Conservation (phyloP, 2,113 vertebrate species). For the Irena cyanogastra region DNA sequence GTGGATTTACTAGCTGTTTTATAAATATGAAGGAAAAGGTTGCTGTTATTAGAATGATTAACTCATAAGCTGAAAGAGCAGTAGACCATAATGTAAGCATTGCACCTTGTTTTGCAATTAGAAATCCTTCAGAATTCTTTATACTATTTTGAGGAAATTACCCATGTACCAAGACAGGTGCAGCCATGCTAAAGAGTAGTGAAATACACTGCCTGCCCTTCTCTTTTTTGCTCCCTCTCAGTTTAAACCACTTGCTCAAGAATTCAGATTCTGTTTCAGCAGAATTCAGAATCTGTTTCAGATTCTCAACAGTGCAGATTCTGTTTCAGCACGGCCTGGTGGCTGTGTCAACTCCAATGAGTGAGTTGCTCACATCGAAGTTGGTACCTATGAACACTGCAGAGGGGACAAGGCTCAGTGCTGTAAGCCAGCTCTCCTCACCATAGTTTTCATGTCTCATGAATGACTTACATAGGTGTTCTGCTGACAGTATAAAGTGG, state of each 20-base stretch:
- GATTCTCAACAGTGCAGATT: too few relatives aligned
- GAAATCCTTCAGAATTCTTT: neutral
- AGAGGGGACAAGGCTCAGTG: neutral
- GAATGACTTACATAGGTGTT: fast-evolving
- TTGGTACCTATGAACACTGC: neutral
- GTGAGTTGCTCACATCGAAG: neutral
- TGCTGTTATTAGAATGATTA: neutral
- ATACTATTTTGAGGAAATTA: neutral
- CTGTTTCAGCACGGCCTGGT: fast-evolving
- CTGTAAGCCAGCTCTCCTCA: neutral
- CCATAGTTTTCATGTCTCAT: neutral
- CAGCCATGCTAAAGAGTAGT: neutral
- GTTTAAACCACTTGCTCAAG: neutral
- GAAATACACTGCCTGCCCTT: neutral
- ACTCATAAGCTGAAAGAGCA: neutral
- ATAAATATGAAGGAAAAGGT: neutral
- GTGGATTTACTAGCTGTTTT: neutral
- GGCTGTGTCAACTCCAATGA: neutral
- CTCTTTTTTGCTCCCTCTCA: neutral
- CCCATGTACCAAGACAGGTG: neutral
- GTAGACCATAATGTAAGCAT: fast-evolving
- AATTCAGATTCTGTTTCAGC: neutral
- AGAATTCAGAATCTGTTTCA: neutral
- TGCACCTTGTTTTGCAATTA: neutral
- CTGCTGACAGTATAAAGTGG: neutral